These are phyloP conservation scores for Apamea sordens DNA, from an alignment of 2,888 invertebrate species.

Conservation along the genomic window DNA sequence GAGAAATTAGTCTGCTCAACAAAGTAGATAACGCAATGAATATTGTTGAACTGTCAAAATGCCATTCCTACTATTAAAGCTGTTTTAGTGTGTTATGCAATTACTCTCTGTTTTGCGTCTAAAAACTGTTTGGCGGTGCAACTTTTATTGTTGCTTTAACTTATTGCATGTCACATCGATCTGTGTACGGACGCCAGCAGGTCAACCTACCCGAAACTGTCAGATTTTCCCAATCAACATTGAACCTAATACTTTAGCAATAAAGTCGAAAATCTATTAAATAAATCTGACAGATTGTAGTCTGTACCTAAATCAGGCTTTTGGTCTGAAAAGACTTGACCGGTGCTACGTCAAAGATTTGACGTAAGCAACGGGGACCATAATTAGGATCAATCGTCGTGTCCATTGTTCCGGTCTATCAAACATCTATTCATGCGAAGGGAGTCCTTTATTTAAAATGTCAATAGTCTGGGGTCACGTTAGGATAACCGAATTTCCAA, in stretches of 20 bases:
- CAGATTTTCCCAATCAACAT: no score
- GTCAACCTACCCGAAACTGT: no score
- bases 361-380: slow-evolving; percentile 3
- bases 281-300: no score
- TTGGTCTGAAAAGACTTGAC: neutral
- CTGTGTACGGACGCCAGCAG: no score
- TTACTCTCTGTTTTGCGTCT: neutral
- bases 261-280: no score
- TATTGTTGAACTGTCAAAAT: no score
- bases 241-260: no score
- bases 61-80: no score
- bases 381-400: slow-evolving; percentile 31
- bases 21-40: no score
- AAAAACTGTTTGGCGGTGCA: neutral
- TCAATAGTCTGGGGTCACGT: slow-evolving; percentile 1
- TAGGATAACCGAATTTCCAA: neutral
- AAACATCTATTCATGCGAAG: slow-evolving; percentile 45
- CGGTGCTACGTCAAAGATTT: slow-evolving; percentile 6
- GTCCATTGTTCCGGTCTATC: slow-evolving; percentile 51
- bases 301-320: neutral
- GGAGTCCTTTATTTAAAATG: slow-evolving; percentile 23
- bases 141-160: neutral
- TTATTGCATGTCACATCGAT: neutral
- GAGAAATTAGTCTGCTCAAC: no score
- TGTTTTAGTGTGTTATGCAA: no score